Conservation (phyloP, 2,888 invertebrate species). For the Ormyrus labotus region DNA sequence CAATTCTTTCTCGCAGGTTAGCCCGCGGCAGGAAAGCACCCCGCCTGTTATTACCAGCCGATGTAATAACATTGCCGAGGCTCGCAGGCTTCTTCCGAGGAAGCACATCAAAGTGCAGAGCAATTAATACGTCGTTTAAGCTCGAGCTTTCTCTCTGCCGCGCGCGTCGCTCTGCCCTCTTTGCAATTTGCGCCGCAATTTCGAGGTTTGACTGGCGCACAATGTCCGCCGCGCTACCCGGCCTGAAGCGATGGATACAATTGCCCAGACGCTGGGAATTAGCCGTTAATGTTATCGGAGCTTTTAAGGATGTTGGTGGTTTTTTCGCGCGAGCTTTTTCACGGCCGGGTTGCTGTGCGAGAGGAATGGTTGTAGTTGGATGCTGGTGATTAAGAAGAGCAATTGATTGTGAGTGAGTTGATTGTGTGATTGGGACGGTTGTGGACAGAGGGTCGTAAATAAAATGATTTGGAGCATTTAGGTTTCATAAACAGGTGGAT, state of each 20-base stretch:
- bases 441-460: background rate
- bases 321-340: no score
- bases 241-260: conserved; percentile 35
- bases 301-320: background rate
- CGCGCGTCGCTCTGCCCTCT: background rate
- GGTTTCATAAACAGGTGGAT: no score
- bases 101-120: conserved; percentile 64
- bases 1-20: conserved; percentile 2
- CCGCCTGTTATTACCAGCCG: conserved; percentile 18
- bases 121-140: conserved; percentile 71
- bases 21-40: background rate
- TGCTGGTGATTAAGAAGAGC: no score
- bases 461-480: no score
- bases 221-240: conserved; percentile 29
- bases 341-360: no score
- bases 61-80: conserved; percentile 35
- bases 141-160: conserved; percentile 1
- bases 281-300: conserved; percentile 30
- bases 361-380: no score
- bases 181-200: conserved; percentile 53
- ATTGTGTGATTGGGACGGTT: background rate
- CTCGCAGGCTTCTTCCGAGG: conserved; percentile 1
- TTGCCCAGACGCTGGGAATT: conserved; percentile 31
- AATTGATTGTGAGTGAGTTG: no score
- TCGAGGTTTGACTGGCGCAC: conserved; percentile 55